These are phyloP conservation scores for Lasius platythorax DNA, from an alignment of 2,888 invertebrate species.

Conservation along the genomic window DNA sequence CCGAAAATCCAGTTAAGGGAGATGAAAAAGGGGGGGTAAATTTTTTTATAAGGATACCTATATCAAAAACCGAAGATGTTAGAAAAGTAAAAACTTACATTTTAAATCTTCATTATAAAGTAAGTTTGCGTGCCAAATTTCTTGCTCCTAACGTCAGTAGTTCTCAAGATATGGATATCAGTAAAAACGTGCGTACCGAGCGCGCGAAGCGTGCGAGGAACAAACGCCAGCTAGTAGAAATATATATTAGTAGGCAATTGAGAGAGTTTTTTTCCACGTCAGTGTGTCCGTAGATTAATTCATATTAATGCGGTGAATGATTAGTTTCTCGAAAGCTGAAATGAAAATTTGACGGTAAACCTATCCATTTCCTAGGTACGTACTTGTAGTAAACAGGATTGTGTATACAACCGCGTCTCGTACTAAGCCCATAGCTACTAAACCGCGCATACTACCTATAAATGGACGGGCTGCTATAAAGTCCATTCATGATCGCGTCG, in stretches of 20 bases:
- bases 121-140: too few relatives aligned
- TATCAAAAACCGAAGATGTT: too few relatives aligned
- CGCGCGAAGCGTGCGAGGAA: too few relatives aligned
- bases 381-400: slow-evolving; percentile 75
- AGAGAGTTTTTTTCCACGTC: not conserved
- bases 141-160: too few relatives aligned
- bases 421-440: slow-evolving; percentile 78
- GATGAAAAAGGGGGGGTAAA: too few relatives aligned
- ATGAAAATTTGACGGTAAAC: slow-evolving; percentile 65
- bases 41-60: too few relatives aligned
- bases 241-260: not conserved
- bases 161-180: too few relatives aligned
- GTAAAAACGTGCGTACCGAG: too few relatives aligned
- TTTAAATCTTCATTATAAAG: too few relatives aligned
- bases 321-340: slow-evolving; percentile 54
- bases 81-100: too few relatives aligned
- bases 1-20: too few relatives aligned
- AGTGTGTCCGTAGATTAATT: slow-evolving; percentile 46
- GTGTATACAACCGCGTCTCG: slow-evolving; percentile 73
- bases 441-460: slow-evolving; percentile 78
- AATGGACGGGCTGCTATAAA: slow-evolving; percentile 79
- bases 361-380: slow-evolving; percentile 63
- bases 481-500: slow-evolving; percentile 81
- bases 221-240: not conserved
- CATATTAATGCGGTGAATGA: not conserved